These are phyloP conservation scores for Salminus brasiliensis DNA, from an alignment of 2,113 vertebrate genomes.

Conservation along the genomic window DNA sequence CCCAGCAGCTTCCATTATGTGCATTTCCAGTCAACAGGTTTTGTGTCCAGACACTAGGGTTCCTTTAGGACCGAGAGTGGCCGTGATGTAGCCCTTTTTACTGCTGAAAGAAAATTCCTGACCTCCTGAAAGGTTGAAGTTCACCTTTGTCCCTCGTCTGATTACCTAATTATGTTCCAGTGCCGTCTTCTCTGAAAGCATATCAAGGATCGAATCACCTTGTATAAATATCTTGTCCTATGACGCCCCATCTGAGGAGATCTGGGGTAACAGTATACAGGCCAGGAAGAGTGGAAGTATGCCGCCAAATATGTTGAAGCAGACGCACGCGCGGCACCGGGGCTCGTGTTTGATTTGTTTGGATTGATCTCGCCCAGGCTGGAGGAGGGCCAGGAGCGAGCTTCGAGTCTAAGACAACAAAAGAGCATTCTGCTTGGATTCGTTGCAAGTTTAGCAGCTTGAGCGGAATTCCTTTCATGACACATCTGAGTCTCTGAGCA, in stretches of 20 bases:
- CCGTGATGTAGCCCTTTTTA: background rate
- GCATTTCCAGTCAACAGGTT: background rate
- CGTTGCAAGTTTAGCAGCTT: slow-evolving; percentile 51
- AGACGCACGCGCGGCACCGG: background rate
- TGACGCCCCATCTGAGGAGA: slow-evolving; percentile 20
- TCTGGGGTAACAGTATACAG: slow-evolving; percentile 22
- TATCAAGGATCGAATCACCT: slow-evolving; percentile 8
- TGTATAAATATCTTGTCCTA: slow-evolving; percentile 15
- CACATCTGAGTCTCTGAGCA: slow-evolving; percentile 43
- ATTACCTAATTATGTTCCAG: background rate
- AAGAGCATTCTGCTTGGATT: slow-evolving; percentile 52
- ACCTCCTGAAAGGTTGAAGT: background rate
- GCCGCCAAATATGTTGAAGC: slow-evolving; percentile 7
- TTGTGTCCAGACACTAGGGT: background rate
- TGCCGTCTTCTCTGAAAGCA: background rate
- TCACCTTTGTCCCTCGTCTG: background rate
- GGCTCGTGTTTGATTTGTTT: slow-evolving; percentile 52
- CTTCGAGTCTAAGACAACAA: slow-evolving; percentile 41
- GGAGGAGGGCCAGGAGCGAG: slow-evolving; percentile 38
- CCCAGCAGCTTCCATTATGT: too few relatives aligned
- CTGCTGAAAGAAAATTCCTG: background rate
- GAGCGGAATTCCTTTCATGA: slow-evolving; percentile 56
- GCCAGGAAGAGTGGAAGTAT: background rate
- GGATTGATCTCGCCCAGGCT: slow-evolving; percentile 40
- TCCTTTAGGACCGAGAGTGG: background rate